Evolutionary conservation across 1,140 invertebrate genomes (phyloP), one percentile per base, ranked within the genome.

Genomic region (Thrips palmi): DNA sequence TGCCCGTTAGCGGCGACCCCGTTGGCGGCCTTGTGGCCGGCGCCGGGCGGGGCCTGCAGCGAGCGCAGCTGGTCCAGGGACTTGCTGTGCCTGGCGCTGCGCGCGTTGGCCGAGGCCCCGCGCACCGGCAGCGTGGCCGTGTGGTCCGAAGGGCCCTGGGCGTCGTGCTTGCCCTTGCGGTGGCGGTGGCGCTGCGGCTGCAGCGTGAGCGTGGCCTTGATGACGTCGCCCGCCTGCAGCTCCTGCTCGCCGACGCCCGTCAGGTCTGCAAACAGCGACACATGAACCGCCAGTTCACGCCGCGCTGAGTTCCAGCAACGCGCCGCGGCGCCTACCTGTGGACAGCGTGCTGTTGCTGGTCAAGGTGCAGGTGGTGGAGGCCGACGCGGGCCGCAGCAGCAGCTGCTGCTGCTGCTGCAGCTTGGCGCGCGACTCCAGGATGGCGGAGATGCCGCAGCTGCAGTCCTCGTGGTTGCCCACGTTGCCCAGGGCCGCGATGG

Each of bases 81-180:
- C 49, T 82, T 83, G 51, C 77, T 82, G 51, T 83, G 78, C 32
- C 77, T 59, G 1, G 77, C 69, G 3, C 75, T 74, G 20, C 77
- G 51, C 1, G 63, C 66, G 33, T 57, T n/a, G n/a, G n/a, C n/a
- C n/a, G n/a, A n/a, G n/a, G n/a, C n/a, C n/a, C n/a, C n/a, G n/a
- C n/a, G n/a, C n/a, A n/a, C n/a, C n/a, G n/a, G n/a, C n/a, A n/a
- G n/a, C n/a, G n/a, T n/a, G 22, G 18, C 32, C n/a, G 40, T 41
- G 31, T 56, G 49, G 22, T 46, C 39, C 46, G 45, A 39, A 44
- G 55, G 10, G 52, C 51, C 12, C 49, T 46, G 40, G 49, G 53
- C 21, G 41, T 42, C 31, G 37, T 53, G 40, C n/a, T 17, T 19
- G 4, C 35, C 14, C n/a, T 48, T 46, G 4, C 15, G 11, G 11